Percentiles rank a stretch among this genome's conserved stretches.
These are phyloP conservation scores for Dendrolimus punctatus DNA, from an alignment of 1,140 invertebrate genomes.

Conservation along the genomic window DNA sequence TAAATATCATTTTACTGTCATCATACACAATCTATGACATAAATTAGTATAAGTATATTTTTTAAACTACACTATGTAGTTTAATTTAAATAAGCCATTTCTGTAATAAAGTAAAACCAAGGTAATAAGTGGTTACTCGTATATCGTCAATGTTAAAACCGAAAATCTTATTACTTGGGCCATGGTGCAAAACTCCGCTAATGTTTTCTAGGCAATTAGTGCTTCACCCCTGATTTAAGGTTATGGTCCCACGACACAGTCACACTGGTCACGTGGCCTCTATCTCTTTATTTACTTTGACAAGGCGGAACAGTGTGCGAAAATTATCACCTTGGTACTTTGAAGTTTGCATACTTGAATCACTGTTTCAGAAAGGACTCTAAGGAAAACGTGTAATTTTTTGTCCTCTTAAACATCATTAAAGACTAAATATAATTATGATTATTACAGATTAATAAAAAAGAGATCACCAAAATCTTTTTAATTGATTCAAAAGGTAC, in stretches of 20 bases:
- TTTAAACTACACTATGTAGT: too few relatives aligned
- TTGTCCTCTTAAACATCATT: neutral
- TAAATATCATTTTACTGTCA: too few relatives aligned
- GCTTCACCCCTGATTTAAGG: constrained; percentile 61
- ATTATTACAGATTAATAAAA: too few relatives aligned
- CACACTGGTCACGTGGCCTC: constrained; percentile 53
- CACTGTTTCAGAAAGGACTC: neutral
- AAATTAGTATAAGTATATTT: too few relatives aligned
- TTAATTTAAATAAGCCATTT: too few relatives aligned
- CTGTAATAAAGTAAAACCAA: too few relatives aligned
- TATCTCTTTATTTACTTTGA: constrained; percentile 63
- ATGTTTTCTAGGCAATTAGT: constrained; percentile 66
- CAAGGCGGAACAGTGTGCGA: constrained; percentile 42
- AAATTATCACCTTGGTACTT: constrained; percentile 23
- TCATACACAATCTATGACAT: too few relatives aligned
- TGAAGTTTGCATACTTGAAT: neutral
- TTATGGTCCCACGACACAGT: constrained; percentile 45
- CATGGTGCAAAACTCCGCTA: constrained; percentile 33
- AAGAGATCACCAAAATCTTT: too few relatives aligned
- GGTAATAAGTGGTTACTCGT: neutral
- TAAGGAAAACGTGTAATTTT: too few relatives aligned
- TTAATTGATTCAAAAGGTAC: too few relatives aligned
- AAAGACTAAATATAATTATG: neutral
- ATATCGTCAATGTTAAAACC: neutral
- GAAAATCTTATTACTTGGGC: constrained; percentile 22